Evolutionary conservation across 2,113 vertebrate species (phyloP).

Genomic region (Columbina picui): DNA sequence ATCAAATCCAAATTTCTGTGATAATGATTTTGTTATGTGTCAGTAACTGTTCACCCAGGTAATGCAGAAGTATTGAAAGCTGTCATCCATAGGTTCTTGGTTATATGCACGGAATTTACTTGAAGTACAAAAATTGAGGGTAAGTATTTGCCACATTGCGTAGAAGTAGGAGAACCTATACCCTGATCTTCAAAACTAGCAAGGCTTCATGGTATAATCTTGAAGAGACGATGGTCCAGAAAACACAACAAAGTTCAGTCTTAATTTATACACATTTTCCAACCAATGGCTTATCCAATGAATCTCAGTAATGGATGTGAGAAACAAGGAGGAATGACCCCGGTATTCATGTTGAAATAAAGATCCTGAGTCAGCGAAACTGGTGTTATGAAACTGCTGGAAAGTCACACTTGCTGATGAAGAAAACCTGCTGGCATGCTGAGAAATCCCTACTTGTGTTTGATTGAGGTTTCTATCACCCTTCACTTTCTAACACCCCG

Average conservation of each 20-base stretch:
- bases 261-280: neutral
- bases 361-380: neutral
- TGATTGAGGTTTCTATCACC: neutral
- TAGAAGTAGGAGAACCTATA: neutral
- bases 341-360: neutral
- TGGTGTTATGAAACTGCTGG: neutral
- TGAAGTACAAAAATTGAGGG: neutral
- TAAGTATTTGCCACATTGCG: neutral
- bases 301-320: neutral
- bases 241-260: neutral
- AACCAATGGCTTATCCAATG: neutral
- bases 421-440: neutral
- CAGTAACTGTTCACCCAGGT: neutral
- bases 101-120: neutral
- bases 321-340: neutral
- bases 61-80: neutral
- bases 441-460: neutral
- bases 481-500: neutral
- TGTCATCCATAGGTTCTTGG: neutral
- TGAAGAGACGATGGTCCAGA: neutral
- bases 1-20: neutral
- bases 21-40: neutral
- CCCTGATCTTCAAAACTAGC: neutral
- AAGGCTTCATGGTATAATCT: neutral
- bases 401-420: neutral